phyloP scores from a whole-genome alignment of 2,888 invertebrate genomes.

The Scaptomyza tumidula region DNA sequence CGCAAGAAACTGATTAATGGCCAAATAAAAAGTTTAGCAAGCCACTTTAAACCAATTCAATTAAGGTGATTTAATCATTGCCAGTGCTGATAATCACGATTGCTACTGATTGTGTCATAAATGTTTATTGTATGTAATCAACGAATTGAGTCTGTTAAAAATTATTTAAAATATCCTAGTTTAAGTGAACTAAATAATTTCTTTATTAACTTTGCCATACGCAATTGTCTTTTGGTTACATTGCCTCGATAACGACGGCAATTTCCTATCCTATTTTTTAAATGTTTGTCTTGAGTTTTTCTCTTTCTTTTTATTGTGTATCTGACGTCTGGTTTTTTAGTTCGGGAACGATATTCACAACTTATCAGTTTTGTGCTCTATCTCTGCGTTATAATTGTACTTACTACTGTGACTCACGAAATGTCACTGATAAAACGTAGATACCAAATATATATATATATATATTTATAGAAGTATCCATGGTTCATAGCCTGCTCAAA shows the following conservation, averaged over 20 bases:
- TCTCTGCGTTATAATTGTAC: slow-evolving; percentile 12
- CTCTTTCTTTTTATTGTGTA: background rate
- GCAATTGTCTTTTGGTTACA: background rate
- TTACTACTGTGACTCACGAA: slow-evolving; percentile 28
- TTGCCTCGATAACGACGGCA: slow-evolving; percentile 17
- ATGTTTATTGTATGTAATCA: no score
- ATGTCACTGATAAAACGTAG: slow-evolving; percentile 9
- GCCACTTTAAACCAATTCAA: no score
- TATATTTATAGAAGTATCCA: background rate
- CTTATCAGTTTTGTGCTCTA: slow-evolving; percentile 18
- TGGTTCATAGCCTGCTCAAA: background rate
- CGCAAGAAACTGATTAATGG: background rate
- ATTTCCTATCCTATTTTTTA: slow-evolving; percentile 12
- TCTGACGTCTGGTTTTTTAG: background rate
- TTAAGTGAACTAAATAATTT: no score
- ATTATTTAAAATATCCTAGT: background rate
- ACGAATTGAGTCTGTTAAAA: no score
- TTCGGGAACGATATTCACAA: slow-evolving; percentile 1
- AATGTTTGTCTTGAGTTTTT: background rate
- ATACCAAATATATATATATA: background rate
- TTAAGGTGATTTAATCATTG: background rate
- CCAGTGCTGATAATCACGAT: background rate
- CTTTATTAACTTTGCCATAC: background rate
- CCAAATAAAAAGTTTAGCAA: background rate
- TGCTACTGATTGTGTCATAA: background rate